Base-by-base conservation (phyloP, 2,888 invertebrate genomes). In the Acronicta aceris region DNA sequence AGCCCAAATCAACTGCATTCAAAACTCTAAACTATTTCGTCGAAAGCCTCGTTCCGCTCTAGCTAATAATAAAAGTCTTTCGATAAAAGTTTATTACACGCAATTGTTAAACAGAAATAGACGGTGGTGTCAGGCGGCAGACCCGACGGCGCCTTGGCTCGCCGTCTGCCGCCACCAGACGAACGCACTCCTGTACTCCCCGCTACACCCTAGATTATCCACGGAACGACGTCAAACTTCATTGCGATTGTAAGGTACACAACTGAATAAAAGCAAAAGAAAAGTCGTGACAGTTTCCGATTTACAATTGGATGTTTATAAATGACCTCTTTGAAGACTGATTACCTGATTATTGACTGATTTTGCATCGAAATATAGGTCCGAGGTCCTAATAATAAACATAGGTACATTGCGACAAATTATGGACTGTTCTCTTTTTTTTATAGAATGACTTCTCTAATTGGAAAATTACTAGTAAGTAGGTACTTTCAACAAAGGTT, bases 71-170 rank as follows among this genome's bases (percentile, higher is more conserved):
- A 65, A 71, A 73, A 67, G 64, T 76, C 52, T 48, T 51, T 54
- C 45, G 59, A 73, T 60, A 68, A 65, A 71, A 68, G 56, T 70
- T 73, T 59, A 67, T 61, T 60, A 53, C 43, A 54, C 59, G 58
- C 73, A 71, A 81, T 83, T 81, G 82, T 84, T 76, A 71, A 69
- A 79, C 80, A 74, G 79, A 79, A 85, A 83, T 81, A 84, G 81
- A 78, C 72, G 78, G 70, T 74, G 74, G 71, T 81, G 73, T 79
- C 78, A 78, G 86, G 86, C 85, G 88, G 83, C 84, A 91, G 92
- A 90, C 91, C 61, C 72, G 83, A 59, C 82, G 92, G 89, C 91
- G 91, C 91, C 91, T 15, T 46, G 50, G 56, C 54, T 40, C 46
- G 59, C 42, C 54, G 74, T 74, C 76, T 72, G 72, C 72, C 64